Evolutionary conservation across 2,888 invertebrate genomes (phyloP), one percentile per base, ranked within the genome.

Genomic region (Oscheius sp.): DNA sequence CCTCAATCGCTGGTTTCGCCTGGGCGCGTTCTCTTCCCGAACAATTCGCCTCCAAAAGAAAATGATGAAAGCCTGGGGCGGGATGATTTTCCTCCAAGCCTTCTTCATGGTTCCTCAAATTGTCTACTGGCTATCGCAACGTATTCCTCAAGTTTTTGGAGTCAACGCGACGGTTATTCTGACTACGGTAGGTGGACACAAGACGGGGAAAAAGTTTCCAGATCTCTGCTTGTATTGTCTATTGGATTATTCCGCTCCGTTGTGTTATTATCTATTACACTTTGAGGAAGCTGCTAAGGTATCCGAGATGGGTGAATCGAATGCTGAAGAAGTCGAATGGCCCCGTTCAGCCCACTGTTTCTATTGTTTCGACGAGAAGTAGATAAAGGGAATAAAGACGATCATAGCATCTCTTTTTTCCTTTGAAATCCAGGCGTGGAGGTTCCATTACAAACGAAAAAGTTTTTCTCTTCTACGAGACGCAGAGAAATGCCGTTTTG

Each of bases 41-140:
- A 66, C 66, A 12, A 25, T 66, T 49, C 25, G n/a, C 7, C 25
- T 66, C n/a, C 66, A 66, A 29, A 66, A 27, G 52, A 21, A 25
- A 21, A 21, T 55, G 55, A 21, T 55, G 23, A 7, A 7, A 25
- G 55, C 55, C 13, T 55, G 55, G 55, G 55, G 55, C 6, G 23
- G 23, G 2, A 55, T 55, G 1, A 43, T 63, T 1, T 1, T 63
- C 12, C 13, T 45, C 21, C 63, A 63, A n/a, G 18, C 43, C 25
- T 63, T 43, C 23, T 6, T 63, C 23, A 23, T 63, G 45, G 13
- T 63, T 2, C 63, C 63, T 9, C 45, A 43, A 18, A 5, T 63
- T 21, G 41, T 23, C 0, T n/a, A 12, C 12, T 45, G 43, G 46
- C n/a, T 63, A n/a, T 18, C 23, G 9, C 23, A 23, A 23, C 5